These are phyloP conservation scores for Tethya wilhelma DNA, from an alignment of 37 sponge, comb jelly and placozoan genomes.

Conservation along the genomic window DNA sequence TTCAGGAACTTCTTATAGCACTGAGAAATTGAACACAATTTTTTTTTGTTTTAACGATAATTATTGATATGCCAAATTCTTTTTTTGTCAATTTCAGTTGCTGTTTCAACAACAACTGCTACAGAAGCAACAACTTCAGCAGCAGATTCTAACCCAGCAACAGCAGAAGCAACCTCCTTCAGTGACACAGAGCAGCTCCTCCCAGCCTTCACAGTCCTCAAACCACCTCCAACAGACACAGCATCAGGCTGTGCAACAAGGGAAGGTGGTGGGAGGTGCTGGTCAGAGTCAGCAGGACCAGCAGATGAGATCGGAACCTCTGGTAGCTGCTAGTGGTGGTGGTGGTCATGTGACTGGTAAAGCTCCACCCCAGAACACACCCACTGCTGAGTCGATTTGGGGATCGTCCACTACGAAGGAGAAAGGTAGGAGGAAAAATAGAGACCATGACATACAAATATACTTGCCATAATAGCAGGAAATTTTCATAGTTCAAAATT, in stretches of 20 bases:
- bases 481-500: too few species aligned
- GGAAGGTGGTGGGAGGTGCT: neutral
- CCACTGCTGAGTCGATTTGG: constrained; percentile 31
- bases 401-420: neutral
- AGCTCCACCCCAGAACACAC: neutral
- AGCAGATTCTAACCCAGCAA: constrained; percentile 2
- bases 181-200: too few species aligned
- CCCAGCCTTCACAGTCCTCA: too few species aligned
- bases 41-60: neutral
- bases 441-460: neutral
- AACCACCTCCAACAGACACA: too few species aligned
- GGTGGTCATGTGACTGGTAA: neutral
- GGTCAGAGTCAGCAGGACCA: neutral
- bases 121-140: constrained; percentile 15
- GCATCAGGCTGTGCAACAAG: neutral
- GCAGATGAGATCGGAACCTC: neutral
- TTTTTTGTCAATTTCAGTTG: constrained; percentile 19
- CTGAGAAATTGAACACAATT: too few species aligned
- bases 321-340: neutral
- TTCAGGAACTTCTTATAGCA: too few species aligned
- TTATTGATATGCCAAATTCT: neutral
- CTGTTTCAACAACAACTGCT: constrained; percentile 7
- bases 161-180: constrained; percentile 23
- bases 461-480: too few species aligned
- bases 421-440: neutral